A percentile compares a stretch with the other conserved stretches of the same genome.
phyloP scores from a whole-genome alignment of 1,140 invertebrate species.

The Ips typographus region DNA sequence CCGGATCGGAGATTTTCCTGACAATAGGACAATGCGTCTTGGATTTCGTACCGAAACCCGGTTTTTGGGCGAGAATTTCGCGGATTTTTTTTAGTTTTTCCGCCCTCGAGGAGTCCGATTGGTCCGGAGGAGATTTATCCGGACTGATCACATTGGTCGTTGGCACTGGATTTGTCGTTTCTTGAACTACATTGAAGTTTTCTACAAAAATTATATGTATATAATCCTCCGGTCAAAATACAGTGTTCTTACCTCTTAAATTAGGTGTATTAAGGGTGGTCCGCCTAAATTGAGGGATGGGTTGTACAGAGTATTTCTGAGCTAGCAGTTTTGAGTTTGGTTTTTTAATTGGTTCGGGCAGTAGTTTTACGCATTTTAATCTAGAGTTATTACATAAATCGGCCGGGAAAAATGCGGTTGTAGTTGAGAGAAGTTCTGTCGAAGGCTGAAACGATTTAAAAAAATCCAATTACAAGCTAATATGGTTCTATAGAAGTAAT shows the following conservation, averaged over 20 bases:
- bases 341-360: slow-evolving; percentile 18
- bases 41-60: slow-evolving; percentile 59
- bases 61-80: slow-evolving; percentile 64
- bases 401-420: slow-evolving; percentile 21
- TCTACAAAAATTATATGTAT: neutral
- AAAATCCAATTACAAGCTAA: neutral
- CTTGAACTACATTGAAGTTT: neutral
- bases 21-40: slow-evolving; percentile 58
- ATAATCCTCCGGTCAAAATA: neutral
- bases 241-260: slow-evolving; percentile 6
- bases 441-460: slow-evolving; percentile 26
- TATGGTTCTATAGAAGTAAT: neutral
- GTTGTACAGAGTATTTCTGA: slow-evolving; percentile 49
- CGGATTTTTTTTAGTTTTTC: slow-evolving; percentile 68
- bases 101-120: slow-evolving; percentile 53
- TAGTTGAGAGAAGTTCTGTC: slow-evolving; percentile 27
- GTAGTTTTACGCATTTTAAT: slow-evolving; percentile 2
- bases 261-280: slow-evolving; percentile 42
- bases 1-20: slow-evolving; percentile 31
- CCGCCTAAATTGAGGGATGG: slow-evolving; percentile 49
- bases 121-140: slow-evolving; percentile 45
- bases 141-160: slow-evolving; percentile 25
- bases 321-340: slow-evolving; percentile 40
- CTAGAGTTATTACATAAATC: slow-evolving; percentile 7
- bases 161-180: slow-evolving; percentile 2